Evolutionary conservation across 2,113 vertebrate genomes (phyloP), one percentile per base, ranked within the genome.

Genomic region (Osmerus eperlanus): DNA sequence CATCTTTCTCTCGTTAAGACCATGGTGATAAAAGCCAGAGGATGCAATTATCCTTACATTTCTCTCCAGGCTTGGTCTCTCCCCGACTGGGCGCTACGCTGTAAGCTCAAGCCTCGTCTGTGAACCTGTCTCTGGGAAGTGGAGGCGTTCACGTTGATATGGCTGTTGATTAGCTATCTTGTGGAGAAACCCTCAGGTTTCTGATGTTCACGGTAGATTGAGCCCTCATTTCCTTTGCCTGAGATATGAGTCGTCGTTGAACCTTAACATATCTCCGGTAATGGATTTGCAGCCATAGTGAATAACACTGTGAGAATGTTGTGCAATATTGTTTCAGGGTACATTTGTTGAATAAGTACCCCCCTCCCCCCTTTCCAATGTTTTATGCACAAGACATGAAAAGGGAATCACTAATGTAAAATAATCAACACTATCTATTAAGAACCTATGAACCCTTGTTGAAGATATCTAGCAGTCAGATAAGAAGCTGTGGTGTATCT

Each of bases 1-100:
- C 78, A 3, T 25, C 81, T 84, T 76, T 73, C 75, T 84, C 88
- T 88, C 87, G 85, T 65, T 54, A 55, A 65, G 60, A 3, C 84
- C 74, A 80, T 90, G 88, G 88, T 89, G 78, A 74, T 83, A 83
- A 89, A 84, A 86, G 81, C 74, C 83, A 81, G 82, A 88, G 82
- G 85, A 90, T 84, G 77, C 78, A 86, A 88, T 89, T 84, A 89
- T 89, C 72, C 55, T 80, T 85, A 80, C 68, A 81, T 85, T 84
- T 71, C 13, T 13, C 51, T 23, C 65, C 14, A 47, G 41, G 41
- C 41, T 47, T 5, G 41, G 23, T 18, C 66, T 84, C 71, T 68
- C 78, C 70, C 72, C 59, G 52, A 2, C n/a, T 4, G 18, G n/a
- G 1, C 19, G 3, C 9, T 21, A 25, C 3, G 18, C 21, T 19